Percentiles rank a stretch among this genome's conserved stretches.
These are phyloP conservation scores for Neoniphon sammara DNA, from an alignment of 2,797 vertebrate genomes.

Conservation along the genomic window DNA sequence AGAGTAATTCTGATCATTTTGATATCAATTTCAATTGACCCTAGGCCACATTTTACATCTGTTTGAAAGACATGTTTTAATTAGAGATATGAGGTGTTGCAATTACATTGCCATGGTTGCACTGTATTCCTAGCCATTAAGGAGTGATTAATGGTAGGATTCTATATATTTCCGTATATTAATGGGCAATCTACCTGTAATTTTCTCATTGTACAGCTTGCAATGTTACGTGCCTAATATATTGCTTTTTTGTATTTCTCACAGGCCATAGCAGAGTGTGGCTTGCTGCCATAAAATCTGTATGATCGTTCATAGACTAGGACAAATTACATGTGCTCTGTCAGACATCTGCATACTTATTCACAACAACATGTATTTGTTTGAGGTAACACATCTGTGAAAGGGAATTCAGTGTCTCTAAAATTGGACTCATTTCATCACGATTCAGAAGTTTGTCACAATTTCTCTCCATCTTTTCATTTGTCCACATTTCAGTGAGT, in stretches of 20 bases:
- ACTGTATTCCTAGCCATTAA: slow-evolving; percentile 61
- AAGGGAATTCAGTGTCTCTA: slow-evolving; percentile 21
- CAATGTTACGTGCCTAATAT: slow-evolving; percentile 10
- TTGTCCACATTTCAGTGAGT: slow-evolving; percentile 33
- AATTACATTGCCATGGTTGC: slow-evolving; percentile 66
- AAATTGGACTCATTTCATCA: slow-evolving; percentile 50
- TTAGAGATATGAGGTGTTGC: slow-evolving; percentile 77
- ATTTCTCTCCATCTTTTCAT: slow-evolving; percentile 46
- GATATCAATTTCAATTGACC: slow-evolving; percentile 80
- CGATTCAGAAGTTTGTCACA: neutral
- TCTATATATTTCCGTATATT: slow-evolving; percentile 62
- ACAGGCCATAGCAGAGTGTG: slow-evolving; percentile 4
- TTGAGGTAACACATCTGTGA: slow-evolving; percentile 27
- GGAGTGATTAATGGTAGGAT: slow-evolving; percentile 65
- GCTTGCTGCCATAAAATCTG: slow-evolving; percentile 17
- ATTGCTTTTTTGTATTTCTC: slow-evolving; percentile 33
- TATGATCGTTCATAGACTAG: slow-evolving; percentile 16
- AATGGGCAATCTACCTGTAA: slow-evolving; percentile 62
- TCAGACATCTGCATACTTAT: slow-evolving; percentile 4
- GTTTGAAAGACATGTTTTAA: slow-evolving; percentile 78
- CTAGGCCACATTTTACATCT: slow-evolving; percentile 74
- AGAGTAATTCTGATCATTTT: slow-evolving; percentile 78
- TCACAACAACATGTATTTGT: slow-evolving; percentile 9
- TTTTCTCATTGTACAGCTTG: slow-evolving; percentile 48
- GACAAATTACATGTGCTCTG: slow-evolving; percentile 18